Evolutionary conservation across 2,888 invertebrate species (phyloP).

Genomic region (Penaeus monodon): DNA sequence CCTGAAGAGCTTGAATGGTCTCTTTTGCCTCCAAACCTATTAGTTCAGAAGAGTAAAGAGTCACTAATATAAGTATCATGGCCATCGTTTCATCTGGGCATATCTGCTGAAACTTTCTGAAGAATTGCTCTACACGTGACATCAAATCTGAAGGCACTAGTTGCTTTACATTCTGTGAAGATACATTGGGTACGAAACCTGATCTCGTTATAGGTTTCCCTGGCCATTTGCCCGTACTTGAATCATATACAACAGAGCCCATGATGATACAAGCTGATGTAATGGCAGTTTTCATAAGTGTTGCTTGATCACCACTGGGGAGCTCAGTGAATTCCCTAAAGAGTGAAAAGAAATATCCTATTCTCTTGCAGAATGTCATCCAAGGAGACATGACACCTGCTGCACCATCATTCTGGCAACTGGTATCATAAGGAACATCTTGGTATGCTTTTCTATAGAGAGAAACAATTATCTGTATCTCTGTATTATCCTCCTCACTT

Average conservation of each 20-base stretch:
- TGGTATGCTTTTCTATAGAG: slow-evolving; percentile 63
- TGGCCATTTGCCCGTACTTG: slow-evolving; percentile 50
- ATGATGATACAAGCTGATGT: slow-evolving; percentile 65
- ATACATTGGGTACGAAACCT: slow-evolving; percentile 53
- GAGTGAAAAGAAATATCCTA: slow-evolving; percentile 62
- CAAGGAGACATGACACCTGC: slow-evolving; percentile 54
- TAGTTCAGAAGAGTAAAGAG: slow-evolving; percentile 63
- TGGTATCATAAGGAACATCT: slow-evolving; percentile 57
- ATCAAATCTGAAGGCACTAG: slow-evolving; percentile 63
- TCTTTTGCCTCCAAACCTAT: slow-evolving; percentile 62
- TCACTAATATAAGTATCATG: slow-evolving; percentile 63
- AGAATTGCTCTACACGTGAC: slow-evolving; percentile 57
- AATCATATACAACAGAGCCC: slow-evolving; percentile 63
- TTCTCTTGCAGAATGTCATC: slow-evolving; percentile 64
- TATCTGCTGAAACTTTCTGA: slow-evolving; percentile 61
- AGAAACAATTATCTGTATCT: slow-evolving; percentile 59
- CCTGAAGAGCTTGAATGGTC: slow-evolving; percentile 62
- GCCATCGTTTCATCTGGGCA: slow-evolving; percentile 65
- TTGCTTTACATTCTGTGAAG: slow-evolving; percentile 47
- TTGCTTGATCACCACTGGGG: slow-evolving; percentile 55
- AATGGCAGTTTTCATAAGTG: slow-evolving; percentile 61
- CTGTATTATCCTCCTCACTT: slow-evolving; percentile 50
- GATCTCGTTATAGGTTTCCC: slow-evolving; percentile 31
- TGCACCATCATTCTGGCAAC: slow-evolving; percentile 9
- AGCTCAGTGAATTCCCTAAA: slow-evolving; percentile 61